Evolutionary conservation across 2,113 vertebrate genomes (phyloP).

Genomic region (Puntigrus tetrazona): DNA sequence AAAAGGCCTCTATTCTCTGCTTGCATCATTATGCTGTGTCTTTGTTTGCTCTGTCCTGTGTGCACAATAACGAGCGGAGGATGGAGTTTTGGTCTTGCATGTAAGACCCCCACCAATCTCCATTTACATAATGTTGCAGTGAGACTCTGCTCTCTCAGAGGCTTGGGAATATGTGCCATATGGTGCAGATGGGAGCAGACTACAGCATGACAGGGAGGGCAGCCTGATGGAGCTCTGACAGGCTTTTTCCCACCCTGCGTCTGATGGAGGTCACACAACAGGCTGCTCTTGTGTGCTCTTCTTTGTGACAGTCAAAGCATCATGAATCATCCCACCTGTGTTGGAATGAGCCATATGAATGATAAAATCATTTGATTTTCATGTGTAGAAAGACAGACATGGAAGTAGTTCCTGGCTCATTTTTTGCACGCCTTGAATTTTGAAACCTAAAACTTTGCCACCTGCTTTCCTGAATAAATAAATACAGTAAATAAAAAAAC

Average conservation of each 20-base stretch:
- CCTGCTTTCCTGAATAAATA: neutral
- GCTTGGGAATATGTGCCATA: constrained; percentile 65
- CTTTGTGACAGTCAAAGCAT: constrained; percentile 29
- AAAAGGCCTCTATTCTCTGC: constrained; percentile 57
- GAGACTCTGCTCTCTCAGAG: constrained; percentile 50
- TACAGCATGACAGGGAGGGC: constrained; percentile 53
- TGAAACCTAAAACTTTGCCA: neutral
- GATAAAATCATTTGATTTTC: neutral
- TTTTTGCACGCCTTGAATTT: neutral
- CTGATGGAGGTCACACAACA: constrained; percentile 30
- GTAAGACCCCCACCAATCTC: constrained; percentile 2
- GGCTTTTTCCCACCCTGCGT: constrained; percentile 45
- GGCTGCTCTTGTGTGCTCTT: neutral
- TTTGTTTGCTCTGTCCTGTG: constrained; percentile 59
- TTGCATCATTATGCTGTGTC: constrained; percentile 64
- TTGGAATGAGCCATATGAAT: neutral
- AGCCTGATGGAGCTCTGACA: constrained; percentile 27
- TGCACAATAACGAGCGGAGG: constrained; percentile 52
- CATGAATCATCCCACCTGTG: constrained; percentile 21
- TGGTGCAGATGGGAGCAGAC: constrained; percentile 60
- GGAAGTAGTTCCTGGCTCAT: neutral
- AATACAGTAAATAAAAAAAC: neutral
- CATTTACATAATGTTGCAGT: constrained; percentile 70
- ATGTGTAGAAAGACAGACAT: neutral
- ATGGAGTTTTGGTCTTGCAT: neutral